Conservation (phyloP, 2,113 vertebrate genomes). For the Ahaetulla prasina region DNA sequence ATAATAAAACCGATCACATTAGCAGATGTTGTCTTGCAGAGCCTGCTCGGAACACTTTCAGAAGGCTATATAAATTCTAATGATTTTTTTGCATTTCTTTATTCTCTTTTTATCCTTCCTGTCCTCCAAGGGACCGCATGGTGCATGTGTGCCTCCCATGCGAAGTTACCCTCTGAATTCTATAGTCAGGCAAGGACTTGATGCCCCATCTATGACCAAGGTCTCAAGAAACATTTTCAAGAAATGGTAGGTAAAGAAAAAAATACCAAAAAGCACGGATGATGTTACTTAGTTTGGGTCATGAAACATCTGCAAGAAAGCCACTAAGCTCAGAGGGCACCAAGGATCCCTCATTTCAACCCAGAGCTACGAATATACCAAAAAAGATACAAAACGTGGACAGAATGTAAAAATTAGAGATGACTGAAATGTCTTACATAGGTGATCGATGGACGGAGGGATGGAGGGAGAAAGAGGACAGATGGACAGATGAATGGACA, state of each 20-base stretch:
- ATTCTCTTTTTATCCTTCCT: not conserved
- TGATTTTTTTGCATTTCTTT: not conserved
- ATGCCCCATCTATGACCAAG: not conserved
- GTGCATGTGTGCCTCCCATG: not conserved
- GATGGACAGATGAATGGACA: too few species aligned
- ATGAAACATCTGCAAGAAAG: too few species aligned
- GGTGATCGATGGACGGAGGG: too few species aligned
- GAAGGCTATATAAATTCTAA: not conserved
- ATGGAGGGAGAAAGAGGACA: too few species aligned
- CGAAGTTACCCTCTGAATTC: not conserved
- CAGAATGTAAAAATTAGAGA: not conserved
- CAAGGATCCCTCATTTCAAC: too few species aligned
- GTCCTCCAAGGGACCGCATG: not conserved
- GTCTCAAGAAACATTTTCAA: not conserved
- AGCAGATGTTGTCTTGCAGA: not conserved
- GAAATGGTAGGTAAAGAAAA: not conserved
- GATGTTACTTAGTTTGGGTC: too few species aligned
- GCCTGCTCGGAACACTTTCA: not conserved
- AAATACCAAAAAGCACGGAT: not conserved
- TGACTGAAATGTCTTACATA: not conserved
- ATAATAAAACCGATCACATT: not conserved
- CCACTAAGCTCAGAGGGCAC: too few species aligned
- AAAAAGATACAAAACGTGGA: not conserved
- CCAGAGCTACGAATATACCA: not conserved
- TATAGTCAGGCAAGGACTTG: not conserved